Evolutionary conservation across 2,113 vertebrate species (phyloP), one percentile per base, ranked within the genome.

Genomic region (Corythoichthys haematopterus): DNA sequence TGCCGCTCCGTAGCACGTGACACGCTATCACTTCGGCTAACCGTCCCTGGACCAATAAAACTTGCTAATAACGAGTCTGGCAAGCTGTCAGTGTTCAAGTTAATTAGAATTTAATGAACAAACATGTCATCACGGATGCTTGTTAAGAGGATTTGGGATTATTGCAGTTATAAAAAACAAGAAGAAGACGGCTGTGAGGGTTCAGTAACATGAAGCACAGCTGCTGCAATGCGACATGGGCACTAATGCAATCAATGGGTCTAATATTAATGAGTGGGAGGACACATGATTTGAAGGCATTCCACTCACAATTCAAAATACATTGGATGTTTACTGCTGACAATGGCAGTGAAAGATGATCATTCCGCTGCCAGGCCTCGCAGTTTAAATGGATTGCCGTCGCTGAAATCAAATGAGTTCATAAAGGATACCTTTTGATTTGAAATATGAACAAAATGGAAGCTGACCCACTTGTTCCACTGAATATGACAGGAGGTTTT

Each of bases 81-180:
- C 72, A 67, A 83, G 64, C 82, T 79, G 66, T 77, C 79, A 51
- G 57, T 57, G 68, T 71, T 66, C 16, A 52, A 51, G 74, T 62
- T 87, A 82, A 89, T 89, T 71, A 77, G 80, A 81, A 77, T 85
- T 82, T 87, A 85, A 88, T 84, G 73, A 84, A 83, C 81, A 79
- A 73, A 70, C 79, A 40, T 75, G 75, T 78, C 81, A 75, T 75
- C 63, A 64, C 28, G 55, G 33, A 36, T 36, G 65, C 65, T 76
- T 77, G 68, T 78, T 85, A 69, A 80, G 74, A 76, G 80, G 79
- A 80, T 82, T 79, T 70, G 37, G 72, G 79, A 77, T 72, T 77
- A 80, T 50, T 79, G 57, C 68, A 72, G 67, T 61, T 2, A 56
- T n/a, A n/a, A 12, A n/a, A 69, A 73, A 61, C 79, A 71, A 75